Base-by-base conservation (phyloP, 2,888 invertebrate species). In the Micropterix aruncella region DNA sequence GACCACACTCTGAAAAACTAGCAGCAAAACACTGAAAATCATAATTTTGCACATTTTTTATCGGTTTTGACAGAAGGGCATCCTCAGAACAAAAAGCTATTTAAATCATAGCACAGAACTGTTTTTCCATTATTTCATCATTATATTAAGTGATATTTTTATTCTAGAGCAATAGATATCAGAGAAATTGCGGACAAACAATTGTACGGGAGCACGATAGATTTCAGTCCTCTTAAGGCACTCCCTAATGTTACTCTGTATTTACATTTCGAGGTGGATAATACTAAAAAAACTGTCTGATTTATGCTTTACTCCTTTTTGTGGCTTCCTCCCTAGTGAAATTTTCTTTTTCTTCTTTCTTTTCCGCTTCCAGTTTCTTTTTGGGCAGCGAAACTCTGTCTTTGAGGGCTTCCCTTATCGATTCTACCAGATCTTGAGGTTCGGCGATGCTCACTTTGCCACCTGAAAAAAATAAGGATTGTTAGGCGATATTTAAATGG, bases 381-480 rank as follows among this genome's bases (percentile, higher is more conserved):
- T 45, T 48, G n/a, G 46, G 48, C 16, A 63, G 55, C 37, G 62
- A 54, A 50, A 69, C 66, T 63, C 73, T 70, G 51, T 71, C 68
- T 54, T 62, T 67, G 46, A 82, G 59, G 16, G 76, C 79, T 56
- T 71, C 66, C 52, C 74, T 74, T 48, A 83, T 72, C 3, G 77
- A 73, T 49, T 79, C 71, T 52, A 81, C 69, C 52, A 79, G 55
- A 47, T 75, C 64, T 40, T 74, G 63, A 4, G 77, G 74, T 52
- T 76, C 79, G 19, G 67, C 62, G 55, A 75, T 68, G 50, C 75
- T 74, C 51, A 73, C 60, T 65, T 80, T 82, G 53, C 73, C 75
- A 61, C 82, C 83, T 83, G 66, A 50, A 63, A 65, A 47, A 47
- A 48, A 42, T 39, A 27, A 27, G n/a, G n/a, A n/a, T n/a, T n/a